Evolutionary conservation across 2,113 vertebrate species (phyloP).

Genomic region (Brienomyrus longianalis): DNA sequence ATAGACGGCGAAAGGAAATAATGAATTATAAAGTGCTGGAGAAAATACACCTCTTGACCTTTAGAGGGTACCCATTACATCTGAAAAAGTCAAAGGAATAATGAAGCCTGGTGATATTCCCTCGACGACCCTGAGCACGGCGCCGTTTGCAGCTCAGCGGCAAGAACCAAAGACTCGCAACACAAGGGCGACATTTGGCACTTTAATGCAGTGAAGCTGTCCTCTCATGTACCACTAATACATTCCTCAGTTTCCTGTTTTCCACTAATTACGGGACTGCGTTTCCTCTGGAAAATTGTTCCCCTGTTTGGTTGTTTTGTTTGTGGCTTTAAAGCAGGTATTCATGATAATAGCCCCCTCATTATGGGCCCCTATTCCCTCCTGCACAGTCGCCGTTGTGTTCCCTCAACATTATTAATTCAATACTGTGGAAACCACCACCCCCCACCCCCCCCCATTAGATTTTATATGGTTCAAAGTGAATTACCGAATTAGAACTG

Average conservation of each 20-base stretch:
- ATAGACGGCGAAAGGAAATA: not conserved
- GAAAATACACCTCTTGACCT: constrained; percentile 6
- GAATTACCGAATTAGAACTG: constrained; percentile 9
- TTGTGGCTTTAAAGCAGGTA: constrained; percentile 2
- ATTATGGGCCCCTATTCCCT: not conserved
- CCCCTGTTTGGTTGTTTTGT: constrained; percentile 15
- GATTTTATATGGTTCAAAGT: not conserved
- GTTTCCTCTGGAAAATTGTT: constrained; percentile 11
- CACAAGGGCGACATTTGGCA: not conserved
- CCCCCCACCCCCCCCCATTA: not conserved
- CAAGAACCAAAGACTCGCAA: not conserved
- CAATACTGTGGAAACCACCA: not conserved
- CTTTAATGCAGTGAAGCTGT: not conserved
- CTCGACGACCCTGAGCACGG: too few species aligned
- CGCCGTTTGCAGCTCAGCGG: not conserved
- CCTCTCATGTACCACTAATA: not conserved
- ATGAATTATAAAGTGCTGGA: not conserved
- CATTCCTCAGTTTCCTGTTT: not conserved
- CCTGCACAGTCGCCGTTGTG: not conserved
- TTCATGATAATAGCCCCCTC: constrained; percentile 20
- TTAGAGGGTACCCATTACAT: not conserved
- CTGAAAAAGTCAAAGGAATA: not conserved
- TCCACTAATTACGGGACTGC: not conserved
- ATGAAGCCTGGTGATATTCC: not conserved
- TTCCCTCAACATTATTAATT: constrained; percentile 1